Conservation (phyloP, 2,113 vertebrate species). For the Centropus bengalensis region DNA sequence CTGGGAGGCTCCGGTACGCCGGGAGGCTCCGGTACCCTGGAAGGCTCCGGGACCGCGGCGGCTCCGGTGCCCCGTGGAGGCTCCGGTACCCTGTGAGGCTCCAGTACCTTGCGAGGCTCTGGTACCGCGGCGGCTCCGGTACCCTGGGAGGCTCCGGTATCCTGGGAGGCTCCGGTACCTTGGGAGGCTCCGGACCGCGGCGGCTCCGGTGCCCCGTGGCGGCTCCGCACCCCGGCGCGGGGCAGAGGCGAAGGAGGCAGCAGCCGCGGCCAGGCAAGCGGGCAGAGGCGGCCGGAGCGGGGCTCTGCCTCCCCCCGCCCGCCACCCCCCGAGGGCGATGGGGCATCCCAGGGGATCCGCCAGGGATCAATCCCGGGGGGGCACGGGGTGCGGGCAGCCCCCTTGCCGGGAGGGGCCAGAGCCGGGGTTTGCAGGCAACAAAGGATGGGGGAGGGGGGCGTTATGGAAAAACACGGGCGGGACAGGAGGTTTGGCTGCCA, state of each 20-base stretch:
- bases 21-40: neutral
- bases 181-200: neutral
- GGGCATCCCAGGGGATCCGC: neutral
- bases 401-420: neutral
- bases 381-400: neutral
- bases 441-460: neutral
- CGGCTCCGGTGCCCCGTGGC: neutral
- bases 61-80: neutral
- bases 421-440: neutral
- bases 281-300: neutral
- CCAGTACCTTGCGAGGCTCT: neutral
- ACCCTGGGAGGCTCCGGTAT: neutral
- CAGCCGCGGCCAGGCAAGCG: constrained; percentile 22
- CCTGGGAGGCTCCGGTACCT: too few species aligned
- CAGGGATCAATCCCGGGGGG: neutral
- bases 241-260: neutral
- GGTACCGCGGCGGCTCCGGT: neutral
- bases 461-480: constrained; percentile 10
- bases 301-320: neutral
- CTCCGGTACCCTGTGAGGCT: too few species aligned
- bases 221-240: neutral
- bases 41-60: neutral
- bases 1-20: neutral
- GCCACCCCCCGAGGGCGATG: neutral
- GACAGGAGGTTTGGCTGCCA: neutral